Evolutionary conservation across 2,797 vertebrate genomes (phyloP), one percentile per base, ranked within the genome.

Genomic region (Danio kyathit): DNA sequence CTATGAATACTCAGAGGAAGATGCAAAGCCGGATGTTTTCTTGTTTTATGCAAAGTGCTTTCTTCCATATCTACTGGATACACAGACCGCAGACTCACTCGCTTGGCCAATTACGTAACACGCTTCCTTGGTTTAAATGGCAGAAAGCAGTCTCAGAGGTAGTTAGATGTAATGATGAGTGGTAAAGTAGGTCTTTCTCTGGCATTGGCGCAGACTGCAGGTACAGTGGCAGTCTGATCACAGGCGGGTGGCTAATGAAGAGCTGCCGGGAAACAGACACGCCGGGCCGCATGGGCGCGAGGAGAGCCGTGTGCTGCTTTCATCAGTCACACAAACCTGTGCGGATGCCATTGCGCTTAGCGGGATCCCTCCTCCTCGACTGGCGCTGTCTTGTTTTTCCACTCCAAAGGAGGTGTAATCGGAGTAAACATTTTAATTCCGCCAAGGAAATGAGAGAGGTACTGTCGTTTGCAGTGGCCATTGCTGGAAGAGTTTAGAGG

Each of bases 91-190:
- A 91, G 87, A 90, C 88, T 90, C 87, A 87, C 90, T 87, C 90
- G 87, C 90, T 90, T 90, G 90, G 90, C 90, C 89, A 91, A 91
- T 94, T 91, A 90, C 86, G 88, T 90, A 90, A 91, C 86, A 83
- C 85, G 86, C 86, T 90, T 88, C 87, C 86, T 76, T 89, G 86
- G 88, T 92, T 91, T 88, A 81, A 92, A 84, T 84, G 86, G 90
- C 85, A 89, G 77, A 65, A 82, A 84, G 81, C 84, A 85, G 79
- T 84, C 84, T 88, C 81, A 63, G 70, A 89, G 84, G 86, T 88
- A 87, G 90, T 88, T 92, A 91, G 92, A 90, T 91, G 89, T 91
- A 91, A 89, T 87, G 91, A 87, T 82, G 88, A 88, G 89, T 87
- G 88, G 89, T 90, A 90, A 90, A 90, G 88, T 81, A 85, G 76